Evolutionary conservation across 30 jellyfish, hydroid and myxozoan species (phyloP).

Genomic region (Chironex yamaguchii): DNA sequence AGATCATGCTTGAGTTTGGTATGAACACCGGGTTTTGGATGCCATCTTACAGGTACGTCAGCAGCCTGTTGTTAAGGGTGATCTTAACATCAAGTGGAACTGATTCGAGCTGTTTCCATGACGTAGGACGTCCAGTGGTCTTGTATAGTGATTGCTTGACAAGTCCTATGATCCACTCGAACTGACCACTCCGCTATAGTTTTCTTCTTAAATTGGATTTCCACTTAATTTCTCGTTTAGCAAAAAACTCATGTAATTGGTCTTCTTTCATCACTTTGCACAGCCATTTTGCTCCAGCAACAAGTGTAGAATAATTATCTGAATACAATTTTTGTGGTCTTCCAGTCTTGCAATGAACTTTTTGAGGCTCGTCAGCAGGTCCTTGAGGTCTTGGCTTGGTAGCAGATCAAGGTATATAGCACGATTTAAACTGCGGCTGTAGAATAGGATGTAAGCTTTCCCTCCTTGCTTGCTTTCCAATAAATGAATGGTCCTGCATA

Average conservation of each 20-base stretch:
- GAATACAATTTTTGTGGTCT: slow-evolving; percentile 49
- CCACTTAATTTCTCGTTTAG: slow-evolving; percentile 26
- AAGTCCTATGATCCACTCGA: slow-evolving; percentile 60
- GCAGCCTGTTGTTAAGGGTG: slow-evolving; percentile 72
- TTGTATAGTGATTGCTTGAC: slow-evolving; percentile 76
- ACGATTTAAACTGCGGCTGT: slow-evolving; percentile 41
- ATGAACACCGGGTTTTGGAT: too few relatives aligned
- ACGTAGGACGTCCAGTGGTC: slow-evolving; percentile 44
- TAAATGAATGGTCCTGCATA: slow-evolving; percentile 57
- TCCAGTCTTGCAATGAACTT: slow-evolving; percentile 39
- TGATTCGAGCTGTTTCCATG: slow-evolving; percentile 44
- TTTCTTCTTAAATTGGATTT: slow-evolving; percentile 56
- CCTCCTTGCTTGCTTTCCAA: not conserved
- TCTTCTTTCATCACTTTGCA: slow-evolving; percentile 25
- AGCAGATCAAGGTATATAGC: slow-evolving; percentile 37
- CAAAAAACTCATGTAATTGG: slow-evolving; percentile 12
- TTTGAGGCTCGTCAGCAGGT: slow-evolving; percentile 20
- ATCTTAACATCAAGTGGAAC: slow-evolving; percentile 64
- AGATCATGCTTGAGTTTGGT: too few relatives aligned
- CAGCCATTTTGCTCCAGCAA: slow-evolving; percentile 36
- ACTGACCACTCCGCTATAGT: slow-evolving; percentile 66
- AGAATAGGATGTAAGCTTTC: slow-evolving; percentile 37
- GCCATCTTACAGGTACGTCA: too few relatives aligned
- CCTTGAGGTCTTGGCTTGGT: slow-evolving; percentile 21
- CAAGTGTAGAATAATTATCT: slow-evolving; percentile 22